Conservation (phyloP, 2,113 vertebrate genomes). For the Lasiurus borealis region DNA sequence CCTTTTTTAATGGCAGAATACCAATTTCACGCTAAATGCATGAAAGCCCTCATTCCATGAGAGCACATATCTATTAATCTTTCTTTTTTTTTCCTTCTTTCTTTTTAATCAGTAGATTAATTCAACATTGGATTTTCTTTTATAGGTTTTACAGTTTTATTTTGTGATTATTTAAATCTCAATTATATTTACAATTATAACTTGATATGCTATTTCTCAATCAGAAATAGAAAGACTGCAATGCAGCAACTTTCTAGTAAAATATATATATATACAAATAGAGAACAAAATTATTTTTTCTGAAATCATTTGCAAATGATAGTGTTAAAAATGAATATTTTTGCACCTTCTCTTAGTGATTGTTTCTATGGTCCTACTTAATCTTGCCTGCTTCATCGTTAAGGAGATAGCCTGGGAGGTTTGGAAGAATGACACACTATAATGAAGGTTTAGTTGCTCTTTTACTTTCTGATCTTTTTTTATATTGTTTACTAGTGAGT, state of each 20-base stretch:
- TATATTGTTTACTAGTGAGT: neutral
- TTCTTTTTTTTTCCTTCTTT: neutral
- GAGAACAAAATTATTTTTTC: slow-evolving; percentile 49
- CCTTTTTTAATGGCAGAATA: slow-evolving; percentile 78
- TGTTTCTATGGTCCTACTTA: slow-evolving; percentile 44
- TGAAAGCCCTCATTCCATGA: slow-evolving; percentile 63
- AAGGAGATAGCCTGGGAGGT: neutral
- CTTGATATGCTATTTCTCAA: slow-evolving; percentile 56
- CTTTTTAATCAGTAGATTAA: slow-evolving; percentile 61
- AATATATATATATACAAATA: neutral
- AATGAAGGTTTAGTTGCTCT: neutral
- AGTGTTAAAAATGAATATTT: neutral
- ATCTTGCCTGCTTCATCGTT: neutral
- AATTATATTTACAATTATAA: slow-evolving; percentile 51
- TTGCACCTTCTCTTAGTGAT: neutral
- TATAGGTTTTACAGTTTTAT: slow-evolving; percentile 24
- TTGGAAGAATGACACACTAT: neutral
- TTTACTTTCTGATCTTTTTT: neutral
- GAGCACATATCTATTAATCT: slow-evolving; percentile 67
- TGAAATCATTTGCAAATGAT: slow-evolving; percentile 55
- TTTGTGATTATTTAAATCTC: slow-evolving; percentile 52
- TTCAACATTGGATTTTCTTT: slow-evolving; percentile 7
- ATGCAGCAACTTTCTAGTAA: neutral
- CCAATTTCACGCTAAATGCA: slow-evolving; percentile 76
- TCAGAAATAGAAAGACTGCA: slow-evolving; percentile 34